A percentile compares a stretch with the other conserved stretches of the same genome.
phyloP scores from a whole-genome alignment of 2,113 vertebrate species.

The Glareola pratincola region DNA sequence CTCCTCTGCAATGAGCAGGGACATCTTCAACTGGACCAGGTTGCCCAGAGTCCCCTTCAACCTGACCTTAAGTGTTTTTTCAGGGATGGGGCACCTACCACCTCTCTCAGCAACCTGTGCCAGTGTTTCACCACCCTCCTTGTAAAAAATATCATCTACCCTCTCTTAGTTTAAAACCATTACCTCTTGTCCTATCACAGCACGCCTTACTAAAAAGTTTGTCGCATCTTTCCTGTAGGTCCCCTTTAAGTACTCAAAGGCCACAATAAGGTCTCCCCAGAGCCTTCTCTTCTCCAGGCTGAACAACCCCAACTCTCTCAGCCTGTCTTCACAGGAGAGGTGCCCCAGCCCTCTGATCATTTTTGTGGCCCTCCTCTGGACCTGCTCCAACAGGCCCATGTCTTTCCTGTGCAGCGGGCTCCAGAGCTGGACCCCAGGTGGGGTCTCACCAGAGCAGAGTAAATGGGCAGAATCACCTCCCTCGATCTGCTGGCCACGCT shows the following conservation, averaged over 20 bases:
- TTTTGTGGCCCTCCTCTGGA: neutral
- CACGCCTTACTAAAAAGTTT: neutral
- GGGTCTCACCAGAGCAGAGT: neutral
- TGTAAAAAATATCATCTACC: neutral
- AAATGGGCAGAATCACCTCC: neutral
- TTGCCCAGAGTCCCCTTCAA: neutral
- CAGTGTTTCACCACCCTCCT: neutral
- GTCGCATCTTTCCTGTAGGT: neutral
- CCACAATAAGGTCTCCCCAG: rapidly evolving
- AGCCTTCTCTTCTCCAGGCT: neutral
- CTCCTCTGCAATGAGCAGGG: neutral
- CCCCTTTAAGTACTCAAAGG: neutral
- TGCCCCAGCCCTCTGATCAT: neutral
- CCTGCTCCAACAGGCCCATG: neutral
- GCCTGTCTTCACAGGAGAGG: neutral
- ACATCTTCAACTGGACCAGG: neutral
- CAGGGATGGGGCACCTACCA: neutral
- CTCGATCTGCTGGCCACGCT: neutral
- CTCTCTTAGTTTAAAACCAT: neutral
- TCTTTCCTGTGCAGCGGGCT: neutral
- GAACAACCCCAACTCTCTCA: neutral
- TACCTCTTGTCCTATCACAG: neutral
- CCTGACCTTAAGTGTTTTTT: neutral
- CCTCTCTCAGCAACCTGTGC: neutral
- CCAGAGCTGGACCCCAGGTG: neutral